Percentiles rank a stretch among this genome's conserved stretches.
These are phyloP conservation scores for Chanos chanos DNA, from an alignment of 2,797 vertebrate genomes.

Conservation along the genomic window DNA sequence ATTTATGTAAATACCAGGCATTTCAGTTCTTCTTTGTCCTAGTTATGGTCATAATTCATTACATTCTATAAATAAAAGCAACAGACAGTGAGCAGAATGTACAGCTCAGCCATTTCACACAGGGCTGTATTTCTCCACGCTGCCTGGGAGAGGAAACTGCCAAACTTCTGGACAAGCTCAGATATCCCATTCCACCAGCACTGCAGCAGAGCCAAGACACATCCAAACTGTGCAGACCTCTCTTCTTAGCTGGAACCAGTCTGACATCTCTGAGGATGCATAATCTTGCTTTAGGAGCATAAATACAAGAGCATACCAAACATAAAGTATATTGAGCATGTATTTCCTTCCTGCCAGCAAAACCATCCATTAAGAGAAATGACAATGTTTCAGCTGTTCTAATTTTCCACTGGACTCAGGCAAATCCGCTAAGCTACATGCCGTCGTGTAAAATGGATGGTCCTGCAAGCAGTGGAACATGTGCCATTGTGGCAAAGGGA, in stretches of 20 bases:
- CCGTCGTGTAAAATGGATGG: constrained; percentile 6
- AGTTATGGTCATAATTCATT: too few relatives aligned
- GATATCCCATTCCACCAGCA: constrained; percentile 4
- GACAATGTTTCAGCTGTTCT: constrained; percentile 19
- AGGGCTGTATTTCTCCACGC: neutral
- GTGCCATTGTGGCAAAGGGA: neutral
- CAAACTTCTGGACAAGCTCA: constrained; percentile 7
- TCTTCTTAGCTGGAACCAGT: neutral
- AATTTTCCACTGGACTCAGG: constrained; percentile 24
- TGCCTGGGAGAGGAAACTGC: neutral
- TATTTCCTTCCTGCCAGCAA: constrained; percentile 22
- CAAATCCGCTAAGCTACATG: constrained; percentile 3
- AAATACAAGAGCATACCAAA: neutral
- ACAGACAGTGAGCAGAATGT: neutral
- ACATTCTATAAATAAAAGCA: neutral
- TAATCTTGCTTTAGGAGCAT: constrained; percentile 2
- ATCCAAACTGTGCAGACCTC: constrained; percentile 2
- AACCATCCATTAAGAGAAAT: constrained; percentile 15
- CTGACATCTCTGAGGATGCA: neutral
- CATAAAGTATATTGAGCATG: constrained; percentile 15
- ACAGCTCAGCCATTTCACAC: neutral
- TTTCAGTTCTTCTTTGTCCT: neutral
- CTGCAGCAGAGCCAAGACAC: neutral
- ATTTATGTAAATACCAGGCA: neutral
- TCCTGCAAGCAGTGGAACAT: constrained; percentile 23